Conservation (phyloP, 1,140 invertebrate genomes). For the Sesamia nonagrioides region DNA sequence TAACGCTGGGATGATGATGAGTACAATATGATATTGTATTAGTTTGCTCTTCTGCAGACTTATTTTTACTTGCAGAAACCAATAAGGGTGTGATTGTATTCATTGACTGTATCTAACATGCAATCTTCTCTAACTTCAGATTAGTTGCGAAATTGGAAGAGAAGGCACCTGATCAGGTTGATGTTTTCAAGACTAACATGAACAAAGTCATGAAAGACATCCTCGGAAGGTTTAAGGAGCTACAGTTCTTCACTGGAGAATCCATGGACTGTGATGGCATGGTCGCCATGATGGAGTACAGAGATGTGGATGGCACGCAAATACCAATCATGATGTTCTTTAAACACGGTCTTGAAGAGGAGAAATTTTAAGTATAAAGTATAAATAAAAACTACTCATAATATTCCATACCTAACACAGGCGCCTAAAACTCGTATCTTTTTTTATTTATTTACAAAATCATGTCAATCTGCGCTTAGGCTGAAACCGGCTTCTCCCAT, state of each 20-base stretch:
- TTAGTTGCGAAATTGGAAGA: conserved; percentile 94
- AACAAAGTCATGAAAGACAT: conserved; percentile 98
- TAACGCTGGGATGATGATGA: no score
- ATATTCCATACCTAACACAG: conserved; percentile 70
- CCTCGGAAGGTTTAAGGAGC: conserved; percentile 96
- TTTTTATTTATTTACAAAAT: conserved; percentile 85
- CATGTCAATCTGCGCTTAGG: conserved; percentile 71
- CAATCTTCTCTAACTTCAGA: conserved; percentile 84
- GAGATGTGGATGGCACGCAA: conserved; percentile 94
- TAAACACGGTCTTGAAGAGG: conserved; percentile 97
- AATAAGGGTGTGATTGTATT: not conserved
- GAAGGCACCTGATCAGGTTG: conserved; percentile 93
- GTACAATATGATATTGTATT: not conserved
- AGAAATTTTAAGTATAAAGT: conserved; percentile 93
- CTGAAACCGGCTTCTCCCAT: conserved; percentile 76
- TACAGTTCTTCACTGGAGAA: conserved; percentile 98
- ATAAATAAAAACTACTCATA: conserved; percentile 73
- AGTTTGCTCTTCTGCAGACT: not conserved
- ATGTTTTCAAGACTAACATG: conserved; percentile 96
- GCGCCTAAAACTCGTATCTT: conserved; percentile 71
- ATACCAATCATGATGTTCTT: conserved; percentile 97
- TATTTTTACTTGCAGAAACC: not conserved
- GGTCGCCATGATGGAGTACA: conserved; percentile 97
- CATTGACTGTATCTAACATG: not conserved
- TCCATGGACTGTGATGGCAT: conserved; percentile 98